Evolutionary conservation across 2,888 invertebrate genomes (phyloP).

Genomic region (Calliphora vomitoria): DNA sequence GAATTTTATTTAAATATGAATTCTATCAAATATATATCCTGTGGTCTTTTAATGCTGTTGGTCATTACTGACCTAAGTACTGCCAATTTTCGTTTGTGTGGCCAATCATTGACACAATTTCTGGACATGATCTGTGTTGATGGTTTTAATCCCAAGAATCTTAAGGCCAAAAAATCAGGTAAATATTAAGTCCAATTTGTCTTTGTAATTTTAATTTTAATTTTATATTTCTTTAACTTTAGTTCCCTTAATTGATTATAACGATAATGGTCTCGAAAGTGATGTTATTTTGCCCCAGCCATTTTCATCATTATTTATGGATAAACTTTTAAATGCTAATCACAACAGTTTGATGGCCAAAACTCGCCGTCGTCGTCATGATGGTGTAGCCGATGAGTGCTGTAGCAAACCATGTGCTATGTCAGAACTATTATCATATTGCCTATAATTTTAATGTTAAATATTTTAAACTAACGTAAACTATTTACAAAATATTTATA

Average conservation of each 20-base stretch:
- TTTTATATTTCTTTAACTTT: background rate
- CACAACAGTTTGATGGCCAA: conserved; percentile 39
- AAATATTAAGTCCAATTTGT: background rate
- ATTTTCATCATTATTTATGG: conserved; percentile 19
- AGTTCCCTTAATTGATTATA: conserved; percentile 24
- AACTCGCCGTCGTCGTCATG: conserved; percentile 71
- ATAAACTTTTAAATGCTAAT: conserved; percentile 31
- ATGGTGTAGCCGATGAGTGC: conserved; percentile 77
- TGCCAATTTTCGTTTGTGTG: conserved; percentile 44
- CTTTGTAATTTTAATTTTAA: background rate
- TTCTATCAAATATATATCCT: conserved; percentile 8
- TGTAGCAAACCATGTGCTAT: conserved; percentile 78
- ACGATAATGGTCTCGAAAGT: conserved; percentile 8
- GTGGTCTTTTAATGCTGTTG: conserved; percentile 16
- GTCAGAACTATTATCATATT: conserved; percentile 77
- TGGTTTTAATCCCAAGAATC: conserved; percentile 52
- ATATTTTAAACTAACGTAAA: background rate
- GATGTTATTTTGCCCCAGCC: background rate
- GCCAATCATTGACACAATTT: conserved; percentile 21
- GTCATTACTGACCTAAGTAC: conserved; percentile 6
- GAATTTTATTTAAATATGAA: background rate
- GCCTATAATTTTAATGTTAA: conserved; percentile 67
- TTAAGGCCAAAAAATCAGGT: conserved; percentile 44
- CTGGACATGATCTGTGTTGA: conserved; percentile 36
- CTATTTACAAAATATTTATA: background rate